Evolutionary conservation across 37 sponge, comb jelly and placozoan species (phyloP).

Genomic region (Beroe ovata): DNA sequence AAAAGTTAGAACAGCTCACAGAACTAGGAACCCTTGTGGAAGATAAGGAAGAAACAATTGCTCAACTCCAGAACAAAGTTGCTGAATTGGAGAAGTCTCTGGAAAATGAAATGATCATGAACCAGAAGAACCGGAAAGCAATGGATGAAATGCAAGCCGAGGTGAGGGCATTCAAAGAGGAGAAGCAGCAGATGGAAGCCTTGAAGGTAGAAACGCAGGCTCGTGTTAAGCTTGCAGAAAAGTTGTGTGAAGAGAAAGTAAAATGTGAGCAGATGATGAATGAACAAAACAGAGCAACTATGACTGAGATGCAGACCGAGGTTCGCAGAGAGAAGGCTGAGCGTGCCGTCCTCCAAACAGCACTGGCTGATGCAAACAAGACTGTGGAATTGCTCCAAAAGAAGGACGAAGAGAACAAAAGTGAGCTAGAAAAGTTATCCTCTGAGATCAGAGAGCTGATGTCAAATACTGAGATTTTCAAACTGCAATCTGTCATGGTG

Average conservation of each 20-base stretch:
- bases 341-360: not conserved
- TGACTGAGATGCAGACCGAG: slow-evolving; percentile 49
- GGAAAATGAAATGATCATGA: slow-evolving; percentile 34
- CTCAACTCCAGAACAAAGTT: not conserved
- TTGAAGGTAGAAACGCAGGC: slow-evolving; percentile 19
- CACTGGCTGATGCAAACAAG: not conserved
- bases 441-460: not conserved
- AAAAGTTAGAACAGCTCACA: slow-evolving; percentile 15
- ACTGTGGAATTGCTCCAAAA: not conserved
- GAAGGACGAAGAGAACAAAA: not conserved
- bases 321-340: slow-evolving; percentile 18
- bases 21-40: not conserved
- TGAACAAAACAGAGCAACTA: not conserved
- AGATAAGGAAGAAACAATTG: slow-evolving; percentile 3
- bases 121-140: slow-evolving; percentile 24
- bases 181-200: not conserved
- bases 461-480: not conserved
- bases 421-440: not conserved
- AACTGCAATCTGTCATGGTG: slow-evolving; percentile 7
- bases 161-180: not conserved
- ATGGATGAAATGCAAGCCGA: slow-evolving; percentile 48
- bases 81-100: not conserved
- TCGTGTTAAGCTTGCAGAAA: not conserved
- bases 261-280: slow-evolving; percentile 32
- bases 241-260: slow-evolving; percentile 36